phyloP scores from a whole-genome alignment of 2,113 vertebrate genomes.

The Pterocles burchelli region DNA sequence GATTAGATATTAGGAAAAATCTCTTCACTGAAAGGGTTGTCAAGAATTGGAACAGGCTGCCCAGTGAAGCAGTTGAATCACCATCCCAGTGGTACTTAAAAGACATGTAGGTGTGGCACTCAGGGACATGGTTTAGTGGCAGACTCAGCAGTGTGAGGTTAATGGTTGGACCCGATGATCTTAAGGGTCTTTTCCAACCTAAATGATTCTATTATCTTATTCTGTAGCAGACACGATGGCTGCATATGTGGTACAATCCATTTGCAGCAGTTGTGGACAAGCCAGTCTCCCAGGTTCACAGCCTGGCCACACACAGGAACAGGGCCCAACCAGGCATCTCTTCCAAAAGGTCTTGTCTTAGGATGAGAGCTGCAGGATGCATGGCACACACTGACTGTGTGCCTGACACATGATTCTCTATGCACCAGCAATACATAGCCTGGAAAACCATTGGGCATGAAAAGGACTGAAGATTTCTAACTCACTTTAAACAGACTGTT shows the following conservation, averaged over 20 bases:
- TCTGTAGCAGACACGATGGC: rapidly evolving
- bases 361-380: background rate
- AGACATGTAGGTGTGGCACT: no score
- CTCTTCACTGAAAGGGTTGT: no score
- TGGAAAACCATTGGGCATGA: background rate
- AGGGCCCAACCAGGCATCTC: background rate
- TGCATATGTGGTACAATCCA: background rate
- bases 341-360: background rate
- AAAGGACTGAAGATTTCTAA: background rate
- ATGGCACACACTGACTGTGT: rapidly evolving
- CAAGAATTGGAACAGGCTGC: no score
- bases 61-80: no score
- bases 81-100: no score
- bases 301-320: rapidly evolving
- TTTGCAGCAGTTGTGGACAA: background rate
- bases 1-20: no score
- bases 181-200: no score
- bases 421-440: background rate
- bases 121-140: no score
- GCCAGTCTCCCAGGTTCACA: background rate
- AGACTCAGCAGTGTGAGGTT: no score
- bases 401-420: background rate
- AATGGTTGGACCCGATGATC: no score
- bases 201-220: no score
- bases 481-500: background rate